Base-by-base conservation (phyloP, 2,797 vertebrate genomes). In the Anisognathus igniventris region DNA sequence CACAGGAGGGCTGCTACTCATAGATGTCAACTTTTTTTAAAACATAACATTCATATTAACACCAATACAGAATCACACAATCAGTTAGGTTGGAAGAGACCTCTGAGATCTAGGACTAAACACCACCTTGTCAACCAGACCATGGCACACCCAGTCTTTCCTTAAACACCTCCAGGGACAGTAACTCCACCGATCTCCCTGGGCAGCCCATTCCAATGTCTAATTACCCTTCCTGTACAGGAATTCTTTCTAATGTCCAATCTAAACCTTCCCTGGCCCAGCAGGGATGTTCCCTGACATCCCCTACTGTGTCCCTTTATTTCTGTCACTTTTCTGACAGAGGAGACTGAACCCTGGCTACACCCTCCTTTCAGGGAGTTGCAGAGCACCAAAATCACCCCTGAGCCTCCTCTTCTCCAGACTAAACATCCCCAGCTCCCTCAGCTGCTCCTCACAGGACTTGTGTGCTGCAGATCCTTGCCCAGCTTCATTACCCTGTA, bases 1-100 rank as follows among this genome's bases (percentile, higher is more conserved):
- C 12, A 44, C 4, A 42, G 30, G 7, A 67, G 9, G 13, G 4
- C 33, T 67, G 48, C 40, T 48, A 11, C 40, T 86, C 14, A 11
- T 13, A 4, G 0, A 2, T 2, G 1, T 24, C 14, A 25, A 22
- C 2, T 39, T 12, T 15, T 28, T 48, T 53, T 13, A 15, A 78
- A 67, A 54, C 2, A 0, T 5, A 80, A 25, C 0, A 35, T 8
- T 15, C 16, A 2, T 8, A 37, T 7, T 28, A 80, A 85, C 11
- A 42, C 10, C 20, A 4, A 13, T 31, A 53, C 8, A 47, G 44
- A 75, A 35, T 27, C 37, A 51, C 57, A 75, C 28, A 7, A 25
- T 74, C 62, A 44, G 11, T 61, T 3, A 35, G 4, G 7, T 2
- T 51, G 78, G 37, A 70, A 51, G 58, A 70, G 28, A 56, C 21